Base-by-base conservation (phyloP, 2,113 vertebrate species). In the Stigmatopora argus region DNA sequence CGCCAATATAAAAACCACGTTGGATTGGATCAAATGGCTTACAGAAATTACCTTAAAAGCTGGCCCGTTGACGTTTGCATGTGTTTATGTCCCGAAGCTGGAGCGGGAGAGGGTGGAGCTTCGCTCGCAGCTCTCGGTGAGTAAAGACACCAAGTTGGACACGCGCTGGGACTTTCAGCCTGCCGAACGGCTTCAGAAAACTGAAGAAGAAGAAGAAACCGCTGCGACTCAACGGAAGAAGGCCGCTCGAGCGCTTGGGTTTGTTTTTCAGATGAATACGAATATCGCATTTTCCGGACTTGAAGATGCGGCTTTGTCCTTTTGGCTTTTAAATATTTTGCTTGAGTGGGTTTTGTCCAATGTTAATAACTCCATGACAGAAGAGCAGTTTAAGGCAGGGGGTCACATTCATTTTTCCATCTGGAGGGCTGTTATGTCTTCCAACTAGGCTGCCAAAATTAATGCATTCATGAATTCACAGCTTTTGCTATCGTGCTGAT, bases 71-170 rank as follows among this genome's bases (percentile, higher is more conserved):
- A 52, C 46, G 0, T 48, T 5, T 48, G 46, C 5, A 15, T 48
- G 46, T 21, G 49, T 52, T 63, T 59, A 23, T 23, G 34, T 23
- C 41, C 47, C 77, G 31, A 70, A 99, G 97, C 76, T 96, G 86
- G 93, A 97, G 83, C 86, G 82, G n/a, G 95, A 98, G 86, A 87
- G 83, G 4, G 82, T 86, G 79, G 93, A 95, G 66, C 89, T 97
- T 72, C 90, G 82, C 47, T 84, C 91, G 59, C 92, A 95, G 73
- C 70, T 94, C 51, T 77, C 90, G 65, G 21, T 91, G 55, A 82
- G 97, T 83, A 94, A 91, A 80, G 93, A 96, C 78, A 92, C 80
- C 72, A 86, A 88, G 72, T 89, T 83, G 45, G 89, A 87, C 18
- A 80, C 91, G 65, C 92, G 94, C 74, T 83, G 93, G 67, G 94